These are phyloP conservation scores for Alouatta palliata DNA, from an alignment of 2,113 vertebrate species.

Conservation along the genomic window DNA sequence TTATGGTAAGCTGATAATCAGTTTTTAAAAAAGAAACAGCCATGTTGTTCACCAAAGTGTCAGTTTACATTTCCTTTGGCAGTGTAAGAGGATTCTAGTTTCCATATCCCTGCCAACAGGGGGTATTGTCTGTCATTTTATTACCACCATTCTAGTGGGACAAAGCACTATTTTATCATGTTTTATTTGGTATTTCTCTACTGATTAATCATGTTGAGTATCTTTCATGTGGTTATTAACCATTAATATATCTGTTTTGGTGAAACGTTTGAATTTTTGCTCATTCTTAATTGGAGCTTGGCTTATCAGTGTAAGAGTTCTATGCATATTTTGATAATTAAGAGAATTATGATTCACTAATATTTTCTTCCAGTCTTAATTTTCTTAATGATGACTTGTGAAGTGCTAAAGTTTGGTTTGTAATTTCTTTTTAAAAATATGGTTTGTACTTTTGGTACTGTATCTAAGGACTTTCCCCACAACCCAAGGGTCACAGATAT, in stretches of 20 bases:
- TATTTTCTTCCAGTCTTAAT: neutral
- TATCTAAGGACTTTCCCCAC: neutral
- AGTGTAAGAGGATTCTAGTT: neutral
- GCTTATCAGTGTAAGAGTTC: neutral
- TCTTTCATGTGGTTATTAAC: neutral
- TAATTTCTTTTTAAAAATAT: neutral
- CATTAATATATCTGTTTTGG: neutral
- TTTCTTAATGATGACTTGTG: neutral
- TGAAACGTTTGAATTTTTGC: neutral
- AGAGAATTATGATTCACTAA: neutral
- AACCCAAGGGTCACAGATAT: neutral
- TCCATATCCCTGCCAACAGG: neutral
- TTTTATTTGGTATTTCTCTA: neutral
- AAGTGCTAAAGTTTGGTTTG: neutral
- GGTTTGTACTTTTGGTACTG: neutral
- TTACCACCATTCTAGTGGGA: neutral
- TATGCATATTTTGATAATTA: neutral
- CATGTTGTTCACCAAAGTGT: neutral
- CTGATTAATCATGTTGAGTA: neutral
- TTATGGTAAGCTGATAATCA: neutral
- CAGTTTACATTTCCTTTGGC: neutral
- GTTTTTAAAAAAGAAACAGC: neutral
- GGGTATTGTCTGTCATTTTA: neutral
- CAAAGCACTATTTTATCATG: neutral
- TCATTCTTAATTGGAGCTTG: neutral